Percentiles rank a stretch among this genome's conserved stretches.
Conservation (phyloP, 2,888 invertebrate genomes). For the Ligdia adustata region DNA sequence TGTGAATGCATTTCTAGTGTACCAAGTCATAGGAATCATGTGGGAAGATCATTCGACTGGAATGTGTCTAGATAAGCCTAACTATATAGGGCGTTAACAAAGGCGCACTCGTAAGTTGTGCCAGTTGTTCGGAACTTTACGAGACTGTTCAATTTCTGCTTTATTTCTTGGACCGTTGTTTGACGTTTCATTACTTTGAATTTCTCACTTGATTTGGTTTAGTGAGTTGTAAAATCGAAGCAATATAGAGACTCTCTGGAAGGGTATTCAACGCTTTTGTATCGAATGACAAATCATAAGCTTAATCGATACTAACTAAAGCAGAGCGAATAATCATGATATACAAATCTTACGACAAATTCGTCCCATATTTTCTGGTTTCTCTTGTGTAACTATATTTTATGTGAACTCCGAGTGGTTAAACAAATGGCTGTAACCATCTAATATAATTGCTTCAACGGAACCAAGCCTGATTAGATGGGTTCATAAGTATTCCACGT, state of each 20-base stretch:
- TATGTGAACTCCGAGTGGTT: no score
- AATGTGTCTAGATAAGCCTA: constrained; percentile 67
- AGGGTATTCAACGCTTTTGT: no score
- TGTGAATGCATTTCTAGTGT: constrained; percentile 30
- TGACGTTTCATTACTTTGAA: constrained; percentile 13
- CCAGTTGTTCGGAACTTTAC: constrained; percentile 39
- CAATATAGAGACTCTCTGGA: neutral
- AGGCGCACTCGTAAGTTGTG: constrained; percentile 62
- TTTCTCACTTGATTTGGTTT: constrained; percentile 4
- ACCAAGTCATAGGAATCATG: constrained; percentile 47
- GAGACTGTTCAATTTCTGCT: constrained; percentile 19
- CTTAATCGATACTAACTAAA: no score
- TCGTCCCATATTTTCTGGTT: no score
- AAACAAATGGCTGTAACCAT: no score
- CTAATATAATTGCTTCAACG: no score
- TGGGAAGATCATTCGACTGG: constrained; percentile 65
- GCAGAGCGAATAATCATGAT: no score
- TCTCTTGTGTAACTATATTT: no score
- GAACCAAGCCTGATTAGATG: neutral
- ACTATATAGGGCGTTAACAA: constrained; percentile 64
- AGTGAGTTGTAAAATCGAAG: neutral
- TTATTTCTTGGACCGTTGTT: constrained; percentile 13
- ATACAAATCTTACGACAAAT: no score
- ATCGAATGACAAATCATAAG: no score
- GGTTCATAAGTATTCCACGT: neutral